Evolutionary conservation across 64 coral and sea anemone species (phyloP), one percentile per base, ranked within the genome.

Genomic region (Montipora foliosa): DNA sequence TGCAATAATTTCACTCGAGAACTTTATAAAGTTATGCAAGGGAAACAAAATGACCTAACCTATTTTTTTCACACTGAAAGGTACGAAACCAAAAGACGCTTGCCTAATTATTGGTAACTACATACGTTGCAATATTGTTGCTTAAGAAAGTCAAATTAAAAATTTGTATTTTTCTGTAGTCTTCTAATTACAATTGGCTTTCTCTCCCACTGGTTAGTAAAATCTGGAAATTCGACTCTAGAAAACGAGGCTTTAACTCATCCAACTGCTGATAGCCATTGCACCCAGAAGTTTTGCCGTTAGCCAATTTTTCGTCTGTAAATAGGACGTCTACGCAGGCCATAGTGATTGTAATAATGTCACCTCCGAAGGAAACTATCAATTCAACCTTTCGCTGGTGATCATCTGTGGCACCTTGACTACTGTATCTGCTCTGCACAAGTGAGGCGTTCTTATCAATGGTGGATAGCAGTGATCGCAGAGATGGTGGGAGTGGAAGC

Each of bases 291-390:
- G 17, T 72, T 6, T 72, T 72, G 2, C 75, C 37, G 13, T 11
- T 88, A 76, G 86, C 86, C 86, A 79, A 52, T 48, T 79, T 48
- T 4, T 20, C 8, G 11, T 52, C 77, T 3, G 16, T 79, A 6
- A 79, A 79, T 15, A 79, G 77, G 46, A 52, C 17, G 14, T 79
- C 77, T 50, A 79, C 77, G 49, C 47, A 79, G 46, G 47, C 77
- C 20, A 79, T 16, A 11, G 77, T 49, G 47, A 49, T 47, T 49
- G 77, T 79, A 19, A 17, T 50, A 14, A 79, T 15, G 47, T 77
- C 16, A 6, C 12, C 14, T 4, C 77, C 77, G 2, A 9, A 11
- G 9, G 9, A 47, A 49, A 79, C 77, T 52, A 79, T 79, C 7
- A 12, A 8, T n/a, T 9, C 46, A 20, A 79, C 77, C 46, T 79